phyloP scores from a whole-genome alignment of 2,888 invertebrate species.

The Pharmacophagus antenor region DNA sequence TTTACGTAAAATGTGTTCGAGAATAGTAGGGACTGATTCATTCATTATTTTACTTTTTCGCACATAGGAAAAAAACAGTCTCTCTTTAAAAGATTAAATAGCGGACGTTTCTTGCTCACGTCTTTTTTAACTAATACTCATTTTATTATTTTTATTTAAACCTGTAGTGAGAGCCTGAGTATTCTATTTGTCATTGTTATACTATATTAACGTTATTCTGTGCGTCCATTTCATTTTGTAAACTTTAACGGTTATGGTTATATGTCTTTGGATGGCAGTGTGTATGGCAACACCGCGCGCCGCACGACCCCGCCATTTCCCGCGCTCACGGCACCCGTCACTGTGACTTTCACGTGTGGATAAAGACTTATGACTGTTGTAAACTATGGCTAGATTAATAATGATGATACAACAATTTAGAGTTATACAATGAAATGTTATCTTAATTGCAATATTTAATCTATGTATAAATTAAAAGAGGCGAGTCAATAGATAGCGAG shows the following conservation, averaged over 20 bases:
- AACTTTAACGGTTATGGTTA: too few species aligned
- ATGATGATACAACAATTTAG: slow-evolving; percentile 22
- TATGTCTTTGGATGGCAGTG: slow-evolving; percentile 19
- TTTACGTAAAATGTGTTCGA: too few species aligned
- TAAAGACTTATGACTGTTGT: slow-evolving; percentile 29
- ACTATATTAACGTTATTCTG: too few species aligned
- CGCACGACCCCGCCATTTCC: too few species aligned
- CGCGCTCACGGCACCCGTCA: slow-evolving; percentile 17
- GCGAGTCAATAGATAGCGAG: slow-evolving; percentile 1
- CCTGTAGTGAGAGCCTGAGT: too few species aligned
- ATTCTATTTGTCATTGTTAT: too few species aligned
- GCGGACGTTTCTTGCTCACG: too few species aligned
- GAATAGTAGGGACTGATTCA: background rate
- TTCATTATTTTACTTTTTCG: background rate
- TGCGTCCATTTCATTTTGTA: too few species aligned
- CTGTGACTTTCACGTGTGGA: slow-evolving; percentile 24
- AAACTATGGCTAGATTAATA: slow-evolving; percentile 25
- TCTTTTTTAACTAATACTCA: too few species aligned
- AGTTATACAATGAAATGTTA: slow-evolving; percentile 19
- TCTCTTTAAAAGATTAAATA: too few species aligned
- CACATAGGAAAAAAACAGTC: background rate
- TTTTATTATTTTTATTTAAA: too few species aligned
- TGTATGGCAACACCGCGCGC: too few species aligned
- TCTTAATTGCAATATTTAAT: slow-evolving; percentile 23
- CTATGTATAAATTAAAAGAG: slow-evolving; percentile 5